Evolutionary conservation across 2,888 invertebrate genomes (phyloP).

Genomic region (Hydrotaea diabolus): DNA sequence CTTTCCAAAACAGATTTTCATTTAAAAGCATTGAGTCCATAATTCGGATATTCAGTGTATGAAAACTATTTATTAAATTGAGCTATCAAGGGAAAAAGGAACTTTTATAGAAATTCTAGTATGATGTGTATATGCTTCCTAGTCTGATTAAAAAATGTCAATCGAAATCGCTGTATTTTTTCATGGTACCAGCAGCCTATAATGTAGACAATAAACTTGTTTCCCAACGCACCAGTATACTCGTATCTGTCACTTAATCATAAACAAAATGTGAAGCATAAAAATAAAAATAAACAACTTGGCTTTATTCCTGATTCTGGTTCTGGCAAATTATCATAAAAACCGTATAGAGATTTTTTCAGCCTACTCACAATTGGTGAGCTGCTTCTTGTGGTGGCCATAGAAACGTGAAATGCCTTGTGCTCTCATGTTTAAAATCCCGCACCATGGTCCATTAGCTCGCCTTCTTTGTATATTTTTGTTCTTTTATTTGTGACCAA

Average conservation of each 20-base stretch:
- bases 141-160: too few relatives aligned
- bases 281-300: neutral
- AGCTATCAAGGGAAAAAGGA: too few relatives aligned
- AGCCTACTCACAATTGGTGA: neutral
- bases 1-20: too few relatives aligned
- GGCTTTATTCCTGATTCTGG: neutral
- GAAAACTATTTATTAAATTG: too few relatives aligned
- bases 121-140: too few relatives aligned
- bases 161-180: too few relatives aligned
- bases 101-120: too few relatives aligned
- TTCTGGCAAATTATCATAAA: constrained; percentile 21
- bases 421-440: neutral
- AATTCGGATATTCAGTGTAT: too few relatives aligned
- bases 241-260: neutral
- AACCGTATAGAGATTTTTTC: constrained; percentile 18
- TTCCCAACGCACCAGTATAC: constrained; percentile 1
- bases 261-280: neutral
- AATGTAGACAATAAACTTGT: neutral
- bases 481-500: neutral
- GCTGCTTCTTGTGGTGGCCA: neutral
- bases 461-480: neutral
- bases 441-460: constrained; percentile 6
- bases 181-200: too few relatives aligned
- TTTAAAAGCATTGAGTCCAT: too few relatives aligned
- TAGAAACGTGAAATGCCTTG: neutral